Percentiles rank a stretch among this genome's conserved stretches.
Conservation (phyloP, 2,113 vertebrate species). For the Caretta caretta region DNA sequence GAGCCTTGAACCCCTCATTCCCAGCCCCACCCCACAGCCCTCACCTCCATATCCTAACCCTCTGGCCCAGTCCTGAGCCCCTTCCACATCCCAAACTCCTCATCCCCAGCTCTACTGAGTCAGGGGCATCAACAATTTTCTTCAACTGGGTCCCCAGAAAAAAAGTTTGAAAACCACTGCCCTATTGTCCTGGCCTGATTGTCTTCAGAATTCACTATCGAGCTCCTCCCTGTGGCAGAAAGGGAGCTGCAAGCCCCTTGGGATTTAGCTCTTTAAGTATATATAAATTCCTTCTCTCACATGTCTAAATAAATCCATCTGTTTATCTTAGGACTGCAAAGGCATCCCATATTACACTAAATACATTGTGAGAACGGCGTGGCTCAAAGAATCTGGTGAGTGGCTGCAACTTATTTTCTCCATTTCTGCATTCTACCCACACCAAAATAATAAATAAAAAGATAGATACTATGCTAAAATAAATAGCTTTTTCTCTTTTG, state of each 20-base stretch:
- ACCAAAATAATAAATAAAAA: neutral
- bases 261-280: rapidly evolving
- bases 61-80: too few species aligned
- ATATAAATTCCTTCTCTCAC: rapidly evolving
- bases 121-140: too few species aligned
- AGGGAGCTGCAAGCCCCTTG: neutral
- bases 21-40: too few species aligned
- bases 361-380: rapidly evolving
- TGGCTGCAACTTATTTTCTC: neutral
- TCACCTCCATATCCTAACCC: too few species aligned
- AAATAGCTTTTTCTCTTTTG: neutral
- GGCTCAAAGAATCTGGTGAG: neutral
- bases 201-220: neutral
- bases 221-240: too few species aligned
- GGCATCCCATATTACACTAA: rapidly evolving
- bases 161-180: too few species aligned
- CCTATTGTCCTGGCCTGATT: neutral
- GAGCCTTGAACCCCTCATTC: too few species aligned
- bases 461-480: rapidly evolving
- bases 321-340: neutral
- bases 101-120: too few species aligned
- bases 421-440: rapidly evolving
- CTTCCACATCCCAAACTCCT: too few species aligned
- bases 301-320: rapidly evolving
- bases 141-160: too few species aligned